Evolutionary conservation across 1,140 invertebrate genomes (phyloP).

Genomic region (Tetramorium alpestre): DNA sequence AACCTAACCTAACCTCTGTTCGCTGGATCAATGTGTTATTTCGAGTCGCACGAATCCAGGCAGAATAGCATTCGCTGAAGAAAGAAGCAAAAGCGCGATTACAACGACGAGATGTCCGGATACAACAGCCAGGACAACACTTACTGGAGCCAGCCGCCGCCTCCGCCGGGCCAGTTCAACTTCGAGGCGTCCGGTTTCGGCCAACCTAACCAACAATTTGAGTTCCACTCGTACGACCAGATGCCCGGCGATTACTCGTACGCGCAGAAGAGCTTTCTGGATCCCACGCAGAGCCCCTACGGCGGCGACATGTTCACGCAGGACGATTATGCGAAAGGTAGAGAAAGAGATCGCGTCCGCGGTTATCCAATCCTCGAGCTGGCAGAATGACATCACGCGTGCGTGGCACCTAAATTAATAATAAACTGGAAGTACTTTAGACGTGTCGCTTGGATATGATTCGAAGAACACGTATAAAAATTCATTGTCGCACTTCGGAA

Average conservation of each 20-base stretch:
- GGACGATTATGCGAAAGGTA: constrained; percentile 81
- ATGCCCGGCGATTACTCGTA: constrained; percentile 76
- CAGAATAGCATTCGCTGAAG: background rate
- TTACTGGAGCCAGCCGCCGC: constrained; percentile 77
- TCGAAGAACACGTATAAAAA: background rate
- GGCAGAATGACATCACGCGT: background rate
- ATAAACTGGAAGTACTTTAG: background rate
- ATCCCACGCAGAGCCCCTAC: constrained; percentile 79
- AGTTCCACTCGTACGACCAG: constrained; percentile 81
- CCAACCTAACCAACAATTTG: constrained; percentile 83
- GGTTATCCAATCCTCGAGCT: background rate
- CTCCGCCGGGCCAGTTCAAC: constrained; percentile 66
- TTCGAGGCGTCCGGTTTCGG: constrained; percentile 80
- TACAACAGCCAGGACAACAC: constrained; percentile 79
- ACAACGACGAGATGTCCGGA: constrained; percentile 78
- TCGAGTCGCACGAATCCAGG: background rate
- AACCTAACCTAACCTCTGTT: constrained; percentile 21
- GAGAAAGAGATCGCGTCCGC: background rate
- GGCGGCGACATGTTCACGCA: constrained; percentile 73
- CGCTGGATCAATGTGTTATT: background rate
- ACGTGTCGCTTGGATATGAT: background rate
- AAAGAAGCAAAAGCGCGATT: background rate
- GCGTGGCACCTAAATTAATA: background rate
- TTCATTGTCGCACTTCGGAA: background rate
- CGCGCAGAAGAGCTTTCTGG: constrained; percentile 77